These are phyloP conservation scores for Cotesia vestalis DNA, from an alignment of 1,140 invertebrate species.

Conservation along the genomic window DNA sequence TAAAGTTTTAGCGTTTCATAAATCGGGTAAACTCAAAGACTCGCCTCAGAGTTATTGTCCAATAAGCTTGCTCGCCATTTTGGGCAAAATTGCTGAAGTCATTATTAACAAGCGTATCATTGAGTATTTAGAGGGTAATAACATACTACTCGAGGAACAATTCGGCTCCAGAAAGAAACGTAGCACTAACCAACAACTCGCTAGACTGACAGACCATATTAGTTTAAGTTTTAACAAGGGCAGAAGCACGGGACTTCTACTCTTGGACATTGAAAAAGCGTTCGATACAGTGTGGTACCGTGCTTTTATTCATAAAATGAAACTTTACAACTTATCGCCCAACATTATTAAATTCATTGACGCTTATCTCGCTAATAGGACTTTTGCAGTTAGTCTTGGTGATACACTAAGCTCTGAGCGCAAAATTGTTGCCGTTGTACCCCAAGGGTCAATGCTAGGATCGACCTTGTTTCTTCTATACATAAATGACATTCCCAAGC, in stretches of 20 bases:
- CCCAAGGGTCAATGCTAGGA: too few relatives aligned
- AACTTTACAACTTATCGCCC: too few relatives aligned
- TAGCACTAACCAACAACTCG: slow-evolving; percentile 48
- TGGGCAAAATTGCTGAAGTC: slow-evolving; percentile 53
- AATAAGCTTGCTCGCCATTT: slow-evolving; percentile 49
- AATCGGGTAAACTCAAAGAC: slow-evolving; percentile 52
- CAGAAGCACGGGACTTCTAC: too few relatives aligned
- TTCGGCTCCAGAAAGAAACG: slow-evolving; percentile 50
- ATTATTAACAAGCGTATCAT: slow-evolving; percentile 46
- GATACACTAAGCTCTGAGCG: neutral
- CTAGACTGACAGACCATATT: slow-evolving; percentile 46
- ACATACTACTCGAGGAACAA: slow-evolving; percentile 42
- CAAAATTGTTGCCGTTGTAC: neutral
- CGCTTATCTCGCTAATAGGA: too few relatives aligned
- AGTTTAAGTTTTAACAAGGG: slow-evolving; percentile 34
- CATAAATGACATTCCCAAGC: too few relatives aligned
- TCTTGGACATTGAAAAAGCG: too few relatives aligned
- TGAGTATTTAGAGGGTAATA: slow-evolving; percentile 21
- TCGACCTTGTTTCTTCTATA: too few relatives aligned
- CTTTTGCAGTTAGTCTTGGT: too few relatives aligned
- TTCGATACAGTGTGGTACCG: too few relatives aligned
- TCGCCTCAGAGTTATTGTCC: slow-evolving; percentile 49
- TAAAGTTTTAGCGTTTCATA: slow-evolving; percentile 41
- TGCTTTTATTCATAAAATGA: too few relatives aligned
- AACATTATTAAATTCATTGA: too few relatives aligned